These are phyloP conservation scores for Carlito syrichta DNA, from an alignment of 2,113 vertebrate species.

Conservation along the genomic window DNA sequence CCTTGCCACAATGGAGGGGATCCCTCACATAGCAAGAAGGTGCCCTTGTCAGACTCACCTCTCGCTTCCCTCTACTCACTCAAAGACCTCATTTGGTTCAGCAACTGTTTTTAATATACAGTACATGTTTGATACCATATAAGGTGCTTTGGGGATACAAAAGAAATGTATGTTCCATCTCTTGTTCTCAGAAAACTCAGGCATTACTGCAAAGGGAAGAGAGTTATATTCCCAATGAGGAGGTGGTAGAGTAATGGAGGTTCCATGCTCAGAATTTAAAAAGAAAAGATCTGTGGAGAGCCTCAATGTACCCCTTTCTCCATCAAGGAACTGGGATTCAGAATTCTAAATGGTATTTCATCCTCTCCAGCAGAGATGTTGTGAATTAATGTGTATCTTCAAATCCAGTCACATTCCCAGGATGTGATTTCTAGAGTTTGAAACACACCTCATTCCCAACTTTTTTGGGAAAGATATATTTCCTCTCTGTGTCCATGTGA, in stretches of 20 bases:
- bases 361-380: neutral
- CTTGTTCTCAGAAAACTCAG: neutral
- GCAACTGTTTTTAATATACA: neutral
- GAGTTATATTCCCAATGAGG: neutral
- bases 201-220: neutral
- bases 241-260: neutral
- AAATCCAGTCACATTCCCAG: neutral
- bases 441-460: neutral
- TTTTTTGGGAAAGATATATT: neutral
- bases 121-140: neutral
- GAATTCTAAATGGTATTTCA: neutral
- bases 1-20: too few relatives aligned
- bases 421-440: neutral
- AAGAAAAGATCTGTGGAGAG: neutral
- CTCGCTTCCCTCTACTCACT: neutral
- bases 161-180: neutral
- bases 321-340: rapidly evolving
- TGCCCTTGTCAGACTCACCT: neutral
- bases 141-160: neutral
- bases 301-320: neutral
- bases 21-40: too few relatives aligned
- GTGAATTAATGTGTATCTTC: neutral
- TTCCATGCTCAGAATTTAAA: too few relatives aligned
- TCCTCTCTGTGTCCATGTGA: too few relatives aligned
- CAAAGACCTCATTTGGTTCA: neutral